These are phyloP conservation scores for Heliconius erato DNA, from an alignment of 2,888 invertebrate species.

Conservation along the genomic window DNA sequence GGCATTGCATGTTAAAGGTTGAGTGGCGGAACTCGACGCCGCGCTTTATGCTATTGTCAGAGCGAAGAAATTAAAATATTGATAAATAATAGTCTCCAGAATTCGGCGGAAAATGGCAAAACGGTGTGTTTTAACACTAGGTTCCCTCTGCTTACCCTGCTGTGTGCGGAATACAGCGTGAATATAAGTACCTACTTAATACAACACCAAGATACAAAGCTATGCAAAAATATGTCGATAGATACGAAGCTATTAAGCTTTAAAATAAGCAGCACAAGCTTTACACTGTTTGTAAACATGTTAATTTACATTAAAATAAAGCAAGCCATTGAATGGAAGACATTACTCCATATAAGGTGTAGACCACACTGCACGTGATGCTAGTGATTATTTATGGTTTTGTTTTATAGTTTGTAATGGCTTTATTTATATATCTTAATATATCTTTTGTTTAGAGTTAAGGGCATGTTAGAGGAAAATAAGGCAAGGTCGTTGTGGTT, in stretches of 20 bases:
- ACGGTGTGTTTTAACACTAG: too few species aligned
- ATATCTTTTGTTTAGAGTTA: slow-evolving; percentile 18
- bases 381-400: slow-evolving; percentile 8
- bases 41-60: not conserved
- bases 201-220: not conserved
- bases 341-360: slow-evolving; percentile 39
- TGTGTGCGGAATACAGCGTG: too few species aligned
- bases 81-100: not conserved
- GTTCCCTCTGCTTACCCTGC: too few species aligned
- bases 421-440: slow-evolving; percentile 31
- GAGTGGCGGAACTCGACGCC: not conserved
- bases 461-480: slow-evolving; percentile 19
- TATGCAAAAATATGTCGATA: not conserved
- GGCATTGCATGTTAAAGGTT: not conserved
- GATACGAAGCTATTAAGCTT: not conserved
- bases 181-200: too few species aligned
- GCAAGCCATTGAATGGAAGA: slow-evolving; percentile 25
- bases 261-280: not conserved
- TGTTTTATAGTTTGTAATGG: slow-evolving; percentile 16
- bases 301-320: slow-evolving; percentile 40
- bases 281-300: slow-evolving; percentile 38
- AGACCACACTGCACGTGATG: slow-evolving; percentile 36
- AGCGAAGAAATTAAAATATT: not conserved
- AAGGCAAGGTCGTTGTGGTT: not conserved
- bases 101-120: too few species aligned